phyloP scores from a whole-genome alignment of 2,113 vertebrate genomes.

The Rhinopomastus cyanomelas region DNA sequence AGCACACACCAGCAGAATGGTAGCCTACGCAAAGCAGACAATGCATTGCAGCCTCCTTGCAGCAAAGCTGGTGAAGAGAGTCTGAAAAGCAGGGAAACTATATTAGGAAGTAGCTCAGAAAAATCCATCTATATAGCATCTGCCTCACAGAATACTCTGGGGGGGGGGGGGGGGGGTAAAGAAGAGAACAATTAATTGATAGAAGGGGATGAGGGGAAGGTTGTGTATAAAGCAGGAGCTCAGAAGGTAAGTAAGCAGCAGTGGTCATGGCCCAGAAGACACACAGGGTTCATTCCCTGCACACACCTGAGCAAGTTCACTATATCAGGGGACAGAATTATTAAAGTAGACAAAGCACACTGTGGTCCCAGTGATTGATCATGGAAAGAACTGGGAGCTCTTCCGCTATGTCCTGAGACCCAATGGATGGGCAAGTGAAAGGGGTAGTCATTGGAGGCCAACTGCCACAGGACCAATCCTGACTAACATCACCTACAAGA shows the following conservation, averaged over 20 bases:
- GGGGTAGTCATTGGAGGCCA: not conserved
- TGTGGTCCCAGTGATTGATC: not conserved
- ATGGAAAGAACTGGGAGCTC: not conserved
- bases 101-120: not conserved
- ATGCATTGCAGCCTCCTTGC: not conserved
- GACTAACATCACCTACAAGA: accelerated
- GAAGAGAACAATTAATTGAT: not conserved
- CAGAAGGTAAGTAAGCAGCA: not conserved
- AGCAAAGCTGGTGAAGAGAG: not conserved
- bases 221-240: not conserved
- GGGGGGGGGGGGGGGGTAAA: accelerated
- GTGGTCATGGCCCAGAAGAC: not conserved
- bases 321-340: not conserved
- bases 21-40: not conserved
- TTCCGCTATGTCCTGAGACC: not conserved
- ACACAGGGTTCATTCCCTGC: not conserved
- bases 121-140: not conserved
- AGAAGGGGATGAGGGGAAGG: not conserved
- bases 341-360: not conserved
- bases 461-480: accelerated
- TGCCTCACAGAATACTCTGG: not conserved
- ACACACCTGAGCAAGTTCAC: not conserved
- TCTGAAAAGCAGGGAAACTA: not conserved
- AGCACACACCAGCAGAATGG: not conserved
- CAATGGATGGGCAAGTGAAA: not conserved